phyloP scores from a whole-genome alignment of 2,888 invertebrate genomes.

The Schrankia costaestrigalis region DNA sequence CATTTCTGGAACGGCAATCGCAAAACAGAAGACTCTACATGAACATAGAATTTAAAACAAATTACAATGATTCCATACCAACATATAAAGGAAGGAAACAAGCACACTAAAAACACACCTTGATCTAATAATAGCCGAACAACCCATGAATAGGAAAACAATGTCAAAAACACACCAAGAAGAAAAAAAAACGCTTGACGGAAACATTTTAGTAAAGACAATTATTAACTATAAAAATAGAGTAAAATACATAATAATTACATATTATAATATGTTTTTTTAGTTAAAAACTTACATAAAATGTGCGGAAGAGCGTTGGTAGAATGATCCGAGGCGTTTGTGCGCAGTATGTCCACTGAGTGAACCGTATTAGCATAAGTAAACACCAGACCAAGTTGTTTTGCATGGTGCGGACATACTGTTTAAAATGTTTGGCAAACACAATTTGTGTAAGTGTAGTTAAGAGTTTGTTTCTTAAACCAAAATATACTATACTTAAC shows the following conservation, averaged over 20 bases:
- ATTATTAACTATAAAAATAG: too few relatives aligned
- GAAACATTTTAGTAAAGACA: too few relatives aligned
- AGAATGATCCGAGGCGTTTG: constrained; percentile 1
- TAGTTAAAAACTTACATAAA: constrained; percentile 18
- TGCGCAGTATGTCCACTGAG: constrained; percentile 16
- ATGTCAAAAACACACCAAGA: background rate
- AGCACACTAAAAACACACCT: background rate
- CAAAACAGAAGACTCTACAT: too few relatives aligned
- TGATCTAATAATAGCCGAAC: background rate
- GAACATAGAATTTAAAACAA: too few relatives aligned
- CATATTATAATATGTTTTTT: background rate
- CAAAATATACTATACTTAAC: too few relatives aligned
- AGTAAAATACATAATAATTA: too few relatives aligned
- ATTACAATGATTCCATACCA: too few relatives aligned
- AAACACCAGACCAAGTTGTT: constrained; percentile 26
- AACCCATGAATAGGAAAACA: constrained; percentile 3
- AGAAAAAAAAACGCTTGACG: too few relatives aligned
- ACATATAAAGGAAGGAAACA: background rate
- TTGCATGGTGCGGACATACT: constrained; percentile 10
- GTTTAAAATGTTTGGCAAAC: too few relatives aligned
- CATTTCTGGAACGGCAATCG: too few relatives aligned
- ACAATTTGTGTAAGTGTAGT: too few relatives aligned
- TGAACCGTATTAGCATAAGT: constrained; percentile 32
- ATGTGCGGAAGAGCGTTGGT: constrained; percentile 10
- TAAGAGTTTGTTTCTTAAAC: too few relatives aligned